These are phyloP conservation scores for Dolichallabes microphthalmus DNA, from an alignment of 2,113 vertebrate genomes.

Conservation along the genomic window DNA sequence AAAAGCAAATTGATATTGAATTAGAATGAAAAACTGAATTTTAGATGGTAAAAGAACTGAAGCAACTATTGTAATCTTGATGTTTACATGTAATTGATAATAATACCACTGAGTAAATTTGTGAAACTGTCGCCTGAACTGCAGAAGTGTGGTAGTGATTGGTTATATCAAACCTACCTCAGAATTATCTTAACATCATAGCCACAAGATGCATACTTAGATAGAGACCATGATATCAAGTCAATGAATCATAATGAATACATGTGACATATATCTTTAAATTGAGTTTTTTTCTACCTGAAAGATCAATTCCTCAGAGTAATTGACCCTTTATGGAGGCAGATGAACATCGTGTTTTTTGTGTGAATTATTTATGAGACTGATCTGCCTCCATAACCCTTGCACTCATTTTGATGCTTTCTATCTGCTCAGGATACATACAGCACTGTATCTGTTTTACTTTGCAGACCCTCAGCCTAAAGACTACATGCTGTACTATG, in stretches of 20 bases:
- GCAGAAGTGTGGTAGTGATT: not conserved
- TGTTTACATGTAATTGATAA: not conserved
- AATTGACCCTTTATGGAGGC: no score
- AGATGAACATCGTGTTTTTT: no score
- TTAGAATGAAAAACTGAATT: not conserved
- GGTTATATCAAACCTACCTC: not conserved
- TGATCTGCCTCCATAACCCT: no score
- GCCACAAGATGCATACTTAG: not conserved
- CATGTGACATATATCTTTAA: not conserved
- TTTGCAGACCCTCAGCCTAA: conserved; percentile 85
- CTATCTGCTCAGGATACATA: not conserved
- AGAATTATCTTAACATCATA: not conserved
- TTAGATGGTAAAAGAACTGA: not conserved
- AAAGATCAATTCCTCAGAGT: not conserved
- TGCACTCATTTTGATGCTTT: not conserved
- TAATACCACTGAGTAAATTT: not conserved
- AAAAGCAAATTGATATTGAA: not conserved
- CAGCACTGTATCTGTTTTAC: conserved; percentile 33
- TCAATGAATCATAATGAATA: not conserved
- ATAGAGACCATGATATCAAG: not conserved
- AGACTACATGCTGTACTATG: conserved; percentile 86
- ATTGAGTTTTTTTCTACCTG: not conserved
- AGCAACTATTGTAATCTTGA: not conserved
- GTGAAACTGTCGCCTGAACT: not conserved
- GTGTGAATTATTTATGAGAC: no score